Evolutionary conservation across 2,797 vertebrate genomes (phyloP), one percentile per base, ranked within the genome.

Genomic region (Enteromius unitaeniatus): DNA sequence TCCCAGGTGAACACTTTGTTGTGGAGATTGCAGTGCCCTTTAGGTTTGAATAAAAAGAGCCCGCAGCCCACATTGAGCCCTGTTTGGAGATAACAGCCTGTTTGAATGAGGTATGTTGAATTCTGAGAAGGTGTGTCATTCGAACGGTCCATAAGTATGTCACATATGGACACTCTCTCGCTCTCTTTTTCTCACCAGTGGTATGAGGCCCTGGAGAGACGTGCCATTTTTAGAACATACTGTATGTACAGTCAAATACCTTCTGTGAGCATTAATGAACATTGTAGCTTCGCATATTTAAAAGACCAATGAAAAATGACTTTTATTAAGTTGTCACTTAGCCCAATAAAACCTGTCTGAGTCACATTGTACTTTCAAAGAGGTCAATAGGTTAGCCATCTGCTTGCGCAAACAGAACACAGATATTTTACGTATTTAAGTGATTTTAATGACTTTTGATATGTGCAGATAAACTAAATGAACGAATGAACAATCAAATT

Each of bases 1-100:
- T 89, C 88, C 86, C 88, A 88, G 87, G 88, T 91, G 89, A 90
- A 88, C 85, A 88, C 86, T 89, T 89, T 87, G 84, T 88, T 88
- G 86, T 90, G 86, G 84, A 87, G 89, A 88, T 88, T 88, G 86
- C 86, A 85, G 80, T 88, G 86, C 84, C 88, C 87, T 89, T 90
- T 88, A 88, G 85, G 77, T 84, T 90, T 90, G 85, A 85, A 89
- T 88, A 90, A 90, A 87, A 87, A 89, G 85, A 79, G 73, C 78
- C 80, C 42, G 21, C 70, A 85, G 60, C 82, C 62, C 58, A 40
- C 55, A 76, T 21, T 53, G 47, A 79, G 78, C 73, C 77, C 65
- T 70, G 68, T 87, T 78, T 72, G 42, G 72, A 72, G 82, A 85
- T 84, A 82, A 55, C 75, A 70, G 45, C 64, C 65, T 76, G 84